These are phyloP conservation scores for Drosophila paramelanica DNA, from an alignment of 2,888 invertebrate genomes.

Conservation along the genomic window DNA sequence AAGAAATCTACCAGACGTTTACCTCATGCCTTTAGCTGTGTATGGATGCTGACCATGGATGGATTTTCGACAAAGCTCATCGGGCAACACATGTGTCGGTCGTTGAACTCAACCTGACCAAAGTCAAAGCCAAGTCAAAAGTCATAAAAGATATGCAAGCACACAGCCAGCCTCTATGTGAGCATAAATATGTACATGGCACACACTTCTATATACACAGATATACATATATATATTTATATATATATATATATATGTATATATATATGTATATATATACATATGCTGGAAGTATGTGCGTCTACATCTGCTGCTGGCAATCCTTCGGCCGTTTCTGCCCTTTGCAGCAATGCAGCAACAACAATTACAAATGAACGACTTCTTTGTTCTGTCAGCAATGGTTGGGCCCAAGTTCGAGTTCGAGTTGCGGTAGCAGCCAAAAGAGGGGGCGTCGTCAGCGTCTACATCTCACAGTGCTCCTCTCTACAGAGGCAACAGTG, in stretches of 20 bases:
- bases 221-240: constrained; percentile 20
- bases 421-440: constrained; percentile 72
- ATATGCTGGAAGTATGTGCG: constrained; percentile 59
- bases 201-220: constrained; percentile 6
- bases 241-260: not conserved
- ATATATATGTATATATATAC: constrained; percentile 1
- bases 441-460: constrained; percentile 68
- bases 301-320: constrained; percentile 56
- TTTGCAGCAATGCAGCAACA: constrained; percentile 64
- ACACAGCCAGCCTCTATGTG: constrained; percentile 42
- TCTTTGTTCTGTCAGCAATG: constrained; percentile 83
- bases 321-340: constrained; percentile 61
- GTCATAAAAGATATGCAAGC: constrained; percentile 79
- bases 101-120: constrained; percentile 58
- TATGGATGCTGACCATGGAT: constrained; percentile 42
- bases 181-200: constrained; percentile 39
- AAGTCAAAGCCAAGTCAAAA: constrained; percentile 76
- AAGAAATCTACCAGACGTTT: constrained; percentile 21
- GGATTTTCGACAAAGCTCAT: constrained; percentile 43
- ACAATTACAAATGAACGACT: constrained; percentile 84
- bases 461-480: constrained; percentile 37
- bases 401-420: constrained; percentile 47
- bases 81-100: constrained; percentile 54
- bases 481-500: constrained; percentile 20
- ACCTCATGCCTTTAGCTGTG: constrained; percentile 18